Base-by-base conservation (phyloP, 2,888 invertebrate genomes). In the Podotricha telesiphe region DNA sequence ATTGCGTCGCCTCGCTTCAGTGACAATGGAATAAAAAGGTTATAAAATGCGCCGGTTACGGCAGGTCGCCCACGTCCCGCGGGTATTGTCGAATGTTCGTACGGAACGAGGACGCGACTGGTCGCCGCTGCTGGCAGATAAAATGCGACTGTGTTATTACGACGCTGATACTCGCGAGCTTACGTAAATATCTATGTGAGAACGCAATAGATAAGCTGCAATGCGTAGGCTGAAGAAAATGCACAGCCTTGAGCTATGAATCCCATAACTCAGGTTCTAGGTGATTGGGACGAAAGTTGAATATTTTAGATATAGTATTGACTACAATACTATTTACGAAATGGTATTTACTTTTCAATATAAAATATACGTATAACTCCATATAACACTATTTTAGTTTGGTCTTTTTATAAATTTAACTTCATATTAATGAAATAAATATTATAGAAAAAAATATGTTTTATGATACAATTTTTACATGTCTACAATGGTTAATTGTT, bases 11-110 rank as follows among this genome's bases (percentile, higher is more conserved):
- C 82, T 80, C 83, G 84, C 79, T 79, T 79, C 85, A 86, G 91
- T 92, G 93, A 93, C 92, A 92, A 92, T 92, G 89, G 91, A 90
- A 91, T 92, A 91, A 91, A 92, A 91, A 90, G 90, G 91, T 92
- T 91, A 87, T 92, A 92, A 92, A 92, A 91, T 83, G 91, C 86
- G 85, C 81, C 84, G 83, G 88, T 86, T 83, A 88, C 83, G 85
- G 81, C 80, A 79, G 81, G 80, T 82, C 91, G 92, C 88, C 90
- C 89, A 88, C 92, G 87, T 89, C 86, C 85, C 87, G 75, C 82
- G 87, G 85, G 88, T 85, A 87, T 84, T 83, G 87, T 88, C 83
- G 84, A 81, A 76, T 83, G 84, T 83, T 83, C 84, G 78, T 82
- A 80, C 79, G 79, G 76, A 78, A 80, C 77, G 80, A 76, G 76